Base-by-base conservation (phyloP, 2,888 invertebrate species). In the Archaeoteleia sp. region DNA sequence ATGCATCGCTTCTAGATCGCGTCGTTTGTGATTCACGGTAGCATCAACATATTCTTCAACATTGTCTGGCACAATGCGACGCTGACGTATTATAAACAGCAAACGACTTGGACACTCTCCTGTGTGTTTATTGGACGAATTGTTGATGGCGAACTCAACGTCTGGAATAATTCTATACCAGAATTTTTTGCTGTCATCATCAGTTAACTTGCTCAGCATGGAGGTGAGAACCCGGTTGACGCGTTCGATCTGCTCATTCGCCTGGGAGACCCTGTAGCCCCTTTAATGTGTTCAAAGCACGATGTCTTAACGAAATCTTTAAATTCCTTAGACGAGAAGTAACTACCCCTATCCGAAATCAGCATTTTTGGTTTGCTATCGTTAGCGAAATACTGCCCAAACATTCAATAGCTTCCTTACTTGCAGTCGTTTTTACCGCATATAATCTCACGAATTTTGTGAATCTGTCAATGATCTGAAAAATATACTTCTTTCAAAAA, bases 21-120 rank as follows among this genome's bases (percentile, higher is more conserved):
- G n/a, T n/a, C n/a, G n/a, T n/a, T n/a, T 10, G 5, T 5, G 32
- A 9, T 32, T 32, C 3, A 2, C 12, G 10, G 32, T 32, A 32
- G 12, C 32, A 32, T n/a, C n/a, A n/a, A n/a, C n/a, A n/a, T n/a
- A 23, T 23, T 23, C 23, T 23, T 23, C 7, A 4, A 23, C 4
- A 5, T 23, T 23, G 23, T 23, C 23, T 23, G 23, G 23, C 4
- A 23, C 23, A 5, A 5, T 23, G 4, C 23, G 4, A 4, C 69
- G 69, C 32, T 82, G 80, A 14, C 71, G 39, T 1, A 75, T 45
- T 1, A 79, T 80, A 42, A 79, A 80, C 13, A 81, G 51, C 12
- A 79, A 57, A 34, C 49, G 69, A 43, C 75, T 74, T 2, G 78
- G 75, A 0, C 78, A 75, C 34, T 78, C 69, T 1, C 73, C 70